Percentiles rank a stretch among this genome's conserved stretches.
phyloP scores from a whole-genome alignment of 2,113 vertebrate genomes.

The Alexandromys fortis region DNA sequence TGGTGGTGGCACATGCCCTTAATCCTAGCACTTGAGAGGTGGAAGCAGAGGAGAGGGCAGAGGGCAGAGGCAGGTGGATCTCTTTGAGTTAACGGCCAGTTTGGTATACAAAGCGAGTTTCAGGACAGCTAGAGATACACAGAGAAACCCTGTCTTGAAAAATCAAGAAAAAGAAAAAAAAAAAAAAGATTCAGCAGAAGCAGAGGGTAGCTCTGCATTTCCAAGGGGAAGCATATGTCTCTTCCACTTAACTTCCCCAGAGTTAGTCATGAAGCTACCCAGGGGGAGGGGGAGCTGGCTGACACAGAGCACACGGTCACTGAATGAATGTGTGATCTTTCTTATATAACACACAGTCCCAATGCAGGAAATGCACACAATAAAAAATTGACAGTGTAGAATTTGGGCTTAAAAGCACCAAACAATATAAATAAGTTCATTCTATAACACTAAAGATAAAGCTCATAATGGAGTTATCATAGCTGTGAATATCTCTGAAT shows the following conservation, averaged over 20 bases:
- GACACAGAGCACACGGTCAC: not conserved
- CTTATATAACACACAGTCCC: constrained; percentile 1
- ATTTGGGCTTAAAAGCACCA: constrained; percentile 1
- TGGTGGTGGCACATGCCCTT: no score
- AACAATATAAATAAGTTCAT: constrained; percentile 1
- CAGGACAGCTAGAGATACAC: no score
- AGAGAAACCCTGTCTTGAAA: no score
- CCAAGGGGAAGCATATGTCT: not conserved
- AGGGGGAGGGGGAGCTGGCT: not conserved
- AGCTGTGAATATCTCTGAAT: constrained; percentile 17
- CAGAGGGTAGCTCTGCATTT: not conserved
- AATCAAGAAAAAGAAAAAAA: no score
- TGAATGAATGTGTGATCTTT: not conserved
- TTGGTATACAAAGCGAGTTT: no score
- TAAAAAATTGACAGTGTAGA: constrained; percentile 41
- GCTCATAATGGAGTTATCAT: constrained; percentile 10
- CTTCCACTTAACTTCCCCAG: not conserved
- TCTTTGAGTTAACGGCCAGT: no score
- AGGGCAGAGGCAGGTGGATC: no score
- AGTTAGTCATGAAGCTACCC: not conserved
- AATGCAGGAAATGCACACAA: not conserved
- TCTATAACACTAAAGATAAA: not conserved
- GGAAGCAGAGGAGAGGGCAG: no score
- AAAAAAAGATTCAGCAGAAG: not conserved
- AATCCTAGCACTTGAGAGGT: no score